A percentile compares a stretch with the other conserved stretches of the same genome.
Evolutionary conservation across 1,140 invertebrate genomes (phyloP).

Genomic region (Homalodisca vitripennis): DNA sequence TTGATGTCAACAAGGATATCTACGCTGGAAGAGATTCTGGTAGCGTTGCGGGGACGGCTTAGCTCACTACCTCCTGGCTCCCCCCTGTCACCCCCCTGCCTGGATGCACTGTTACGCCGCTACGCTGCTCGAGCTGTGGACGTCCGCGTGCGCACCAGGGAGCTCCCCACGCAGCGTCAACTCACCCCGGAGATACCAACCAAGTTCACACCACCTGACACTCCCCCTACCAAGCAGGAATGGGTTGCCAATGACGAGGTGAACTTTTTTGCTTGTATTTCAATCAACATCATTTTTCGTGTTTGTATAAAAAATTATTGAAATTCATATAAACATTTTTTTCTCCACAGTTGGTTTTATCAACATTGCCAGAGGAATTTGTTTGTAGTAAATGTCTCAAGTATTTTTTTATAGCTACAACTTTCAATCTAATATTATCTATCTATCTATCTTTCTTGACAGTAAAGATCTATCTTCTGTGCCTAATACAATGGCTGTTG

Average conservation of each 20-base stretch:
- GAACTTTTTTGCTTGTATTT: no score
- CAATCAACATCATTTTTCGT: no score
- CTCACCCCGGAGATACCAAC: conserved; percentile 49
- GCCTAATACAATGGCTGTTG: no score
- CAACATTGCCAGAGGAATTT: no score
- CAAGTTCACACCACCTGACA: conserved; percentile 22
- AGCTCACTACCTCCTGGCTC: conserved; percentile 40
- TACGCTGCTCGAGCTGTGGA: conserved; percentile 74
- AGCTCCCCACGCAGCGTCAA: conserved; percentile 57
- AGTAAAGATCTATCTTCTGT: no score
- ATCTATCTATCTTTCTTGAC: no score
- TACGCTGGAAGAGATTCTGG: conserved; percentile 56
- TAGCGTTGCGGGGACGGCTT: conserved; percentile 39
- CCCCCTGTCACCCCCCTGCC: conserved; percentile 50
- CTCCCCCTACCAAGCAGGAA: conserved; percentile 54
- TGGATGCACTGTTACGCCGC: conserved; percentile 64
- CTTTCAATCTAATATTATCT: no score
- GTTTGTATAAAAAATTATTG: no score
- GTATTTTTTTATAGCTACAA: no score
- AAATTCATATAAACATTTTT: no score
- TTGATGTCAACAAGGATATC: conserved; percentile 75
- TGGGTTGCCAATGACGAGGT: conserved; percentile 68
- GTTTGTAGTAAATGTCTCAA: no score
- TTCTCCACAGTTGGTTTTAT: no score
- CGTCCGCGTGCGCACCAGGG: conserved; percentile 51